A percentile compares a stretch with the other conserved stretches of the same genome.
phyloP scores from a whole-genome alignment of 2,113 vertebrate genomes.

The Tringa solitaria region DNA sequence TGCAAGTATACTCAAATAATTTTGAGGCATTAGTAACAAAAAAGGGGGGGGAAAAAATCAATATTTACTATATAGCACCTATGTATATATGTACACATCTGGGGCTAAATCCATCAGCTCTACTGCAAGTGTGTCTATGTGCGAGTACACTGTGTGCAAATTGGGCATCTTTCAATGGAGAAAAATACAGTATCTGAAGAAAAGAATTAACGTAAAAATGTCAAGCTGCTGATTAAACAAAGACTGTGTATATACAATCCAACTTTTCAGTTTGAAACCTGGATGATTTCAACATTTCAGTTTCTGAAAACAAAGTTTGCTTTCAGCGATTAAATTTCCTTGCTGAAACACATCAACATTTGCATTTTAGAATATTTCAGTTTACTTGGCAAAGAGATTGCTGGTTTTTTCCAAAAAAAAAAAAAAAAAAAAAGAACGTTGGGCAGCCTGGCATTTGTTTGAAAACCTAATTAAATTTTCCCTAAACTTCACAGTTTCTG shows the following conservation, averaged over 20 bases:
- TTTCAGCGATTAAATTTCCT: background rate
- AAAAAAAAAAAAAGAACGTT: background rate
- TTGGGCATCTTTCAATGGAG: background rate
- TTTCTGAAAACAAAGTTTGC: background rate
- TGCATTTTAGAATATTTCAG: slow-evolving; percentile 29
- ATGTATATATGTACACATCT: background rate
- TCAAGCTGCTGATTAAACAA: background rate
- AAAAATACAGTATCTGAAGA: background rate
- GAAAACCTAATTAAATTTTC: slow-evolving; percentile 33
- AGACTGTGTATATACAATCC: background rate
- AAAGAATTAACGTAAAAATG: background rate
- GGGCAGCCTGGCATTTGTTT: slow-evolving; percentile 6
- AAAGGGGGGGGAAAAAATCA: background rate
- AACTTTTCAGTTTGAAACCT: background rate
- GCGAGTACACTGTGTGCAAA: background rate
- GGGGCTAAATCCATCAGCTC: background rate
- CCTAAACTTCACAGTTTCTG: slow-evolving; percentile 29
- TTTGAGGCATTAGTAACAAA: background rate
- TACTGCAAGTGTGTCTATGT: background rate
- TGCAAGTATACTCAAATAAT: background rate
- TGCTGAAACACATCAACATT: slow-evolving; percentile 12
- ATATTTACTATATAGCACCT: background rate
- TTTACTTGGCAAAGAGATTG: slow-evolving; percentile 5
- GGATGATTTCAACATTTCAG: background rate
- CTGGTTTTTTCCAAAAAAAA: background rate